phyloP scores from a whole-genome alignment of 2,113 vertebrate genomes.

The Megaptera novaeangliae region DNA sequence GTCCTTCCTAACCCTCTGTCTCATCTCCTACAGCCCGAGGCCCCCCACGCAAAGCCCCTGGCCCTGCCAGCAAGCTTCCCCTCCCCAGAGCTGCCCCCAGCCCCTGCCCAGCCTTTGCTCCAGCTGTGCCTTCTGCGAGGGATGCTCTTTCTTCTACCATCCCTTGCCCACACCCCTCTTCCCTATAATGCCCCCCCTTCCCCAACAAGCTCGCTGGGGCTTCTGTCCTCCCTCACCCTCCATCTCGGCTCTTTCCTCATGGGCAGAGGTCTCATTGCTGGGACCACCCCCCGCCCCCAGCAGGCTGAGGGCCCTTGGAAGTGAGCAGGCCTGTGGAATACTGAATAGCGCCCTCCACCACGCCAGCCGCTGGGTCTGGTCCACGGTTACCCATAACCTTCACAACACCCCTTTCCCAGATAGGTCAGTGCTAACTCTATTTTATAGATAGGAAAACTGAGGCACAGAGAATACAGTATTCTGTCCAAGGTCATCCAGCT shows the following conservation, averaged over 20 bases:
- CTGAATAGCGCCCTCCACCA: fast-evolving
- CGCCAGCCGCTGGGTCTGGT: background rate
- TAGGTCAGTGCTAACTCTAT: fast-evolving
- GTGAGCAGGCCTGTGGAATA: fast-evolving
- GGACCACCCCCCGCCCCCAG: background rate
- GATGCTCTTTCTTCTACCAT: background rate
- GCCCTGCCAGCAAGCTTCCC: background rate
- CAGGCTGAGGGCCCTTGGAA: background rate
- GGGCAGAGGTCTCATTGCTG: background rate
- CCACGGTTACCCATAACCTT: background rate
- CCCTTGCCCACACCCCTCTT: background rate
- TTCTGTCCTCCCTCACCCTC: background rate
- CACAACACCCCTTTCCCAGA: background rate
- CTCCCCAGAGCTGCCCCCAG: background rate
- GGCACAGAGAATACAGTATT: background rate
- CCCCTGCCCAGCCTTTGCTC: background rate
- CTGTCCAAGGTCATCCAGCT: background rate
- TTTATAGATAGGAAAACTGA: background rate
- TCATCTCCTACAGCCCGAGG: background rate
- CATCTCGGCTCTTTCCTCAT: fast-evolving
- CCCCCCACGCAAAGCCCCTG: background rate
- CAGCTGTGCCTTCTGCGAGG: fast-evolving
- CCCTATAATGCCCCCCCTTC: background rate
- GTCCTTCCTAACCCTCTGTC: background rate
- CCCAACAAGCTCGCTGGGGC: background rate